Evolutionary conservation across 2,888 invertebrate genomes (phyloP), one percentile per base, ranked within the genome.

Genomic region (Cecidostiba fungosa): DNA sequence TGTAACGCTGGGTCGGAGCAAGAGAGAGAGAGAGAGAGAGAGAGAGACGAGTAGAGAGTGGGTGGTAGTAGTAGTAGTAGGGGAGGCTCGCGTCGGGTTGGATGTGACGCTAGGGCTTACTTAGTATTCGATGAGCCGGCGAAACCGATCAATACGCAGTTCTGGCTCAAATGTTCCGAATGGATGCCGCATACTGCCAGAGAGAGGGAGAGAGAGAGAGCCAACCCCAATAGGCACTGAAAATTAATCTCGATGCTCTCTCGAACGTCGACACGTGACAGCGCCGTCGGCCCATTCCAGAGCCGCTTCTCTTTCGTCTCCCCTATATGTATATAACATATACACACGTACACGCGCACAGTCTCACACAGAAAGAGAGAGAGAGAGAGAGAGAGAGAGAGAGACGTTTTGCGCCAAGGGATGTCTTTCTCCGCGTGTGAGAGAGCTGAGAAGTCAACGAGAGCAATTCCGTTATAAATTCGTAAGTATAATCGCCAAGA

Each of bases 71-170:
- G n/a, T n/a, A n/a, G 39, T 39, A 62, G 62, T 59, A 72, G n/a
- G 50, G 69, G 23, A 62, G 77, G 36, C 29, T 66, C 66, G 66
- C 66, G 66, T 14, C 26, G 66, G 66, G 80, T 78, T 72, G 78
- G 77, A 82, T 83, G 84, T 85, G 83, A 77, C 83, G 85, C 82
- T 84, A 83, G 87, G 86, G 86, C 89, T 91, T 90, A 91, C 90
- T 90, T 90, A 90, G 90, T 90, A 90, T 90, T 90, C 90, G 90
- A 91, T 90, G 90, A 91, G 91, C 90, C 90, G 88, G 90, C 89
- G 91, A 89, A 82, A 87, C 91, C 91, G 91, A 91, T 91, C 91
- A 91, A 91, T 91, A 91, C 89, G 90, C 90, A 89, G 89, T 90
- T 89, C 89, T 89, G 89, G 89, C 90, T 89, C 89, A 89, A 90